Evolutionary conservation across 2,888 invertebrate genomes (phyloP), one percentile per base, ranked within the genome.

Genomic region (Tipula lateralis): DNA sequence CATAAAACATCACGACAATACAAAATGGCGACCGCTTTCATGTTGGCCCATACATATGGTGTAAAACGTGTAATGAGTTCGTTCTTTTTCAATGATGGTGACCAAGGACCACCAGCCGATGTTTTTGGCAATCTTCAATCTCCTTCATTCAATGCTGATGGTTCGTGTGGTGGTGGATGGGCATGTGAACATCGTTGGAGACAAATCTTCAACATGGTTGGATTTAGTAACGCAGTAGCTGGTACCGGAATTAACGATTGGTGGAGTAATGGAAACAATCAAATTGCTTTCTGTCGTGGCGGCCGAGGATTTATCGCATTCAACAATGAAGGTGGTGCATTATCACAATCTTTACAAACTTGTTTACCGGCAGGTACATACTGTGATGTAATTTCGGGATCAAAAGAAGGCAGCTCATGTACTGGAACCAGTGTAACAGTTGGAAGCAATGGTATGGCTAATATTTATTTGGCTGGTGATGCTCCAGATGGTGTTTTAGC

Each of bases 111-210:
- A 0, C 96, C 96, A 0, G 91, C 87, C 66, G 93, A 95, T 86
- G 88, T 86, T 4, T 88, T 91, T 16, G 93, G 92, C 7, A 92
- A 94, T 85, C 92, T 94, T n/a, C 89, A 93, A 16, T 93, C 94
- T 0, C 94, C 96, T 0, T 90, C 90, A 30, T 93, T 96, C 85
- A 93, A 94, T 86, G 88, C 91, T 7, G 94, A 95, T 86, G 90
- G 91, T 0, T 90, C 91, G 0, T 96, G 96, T 87, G 92, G 91
- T 0, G 93, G 93, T 86, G 96, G 95, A 2, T 96, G 95, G 95
- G 90, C 96, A 0, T 96, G 96, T 87, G 96, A 97, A 89, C 95
- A 97, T 89, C 92, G 96, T 34, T 96, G 96, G 96, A 91, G 94
- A 0, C 94, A 95, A 88, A 95, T 96, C 87, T 94, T 90, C 91